These are phyloP conservation scores for Pithys albifrons DNA, from an alignment of 2,113 vertebrate species.

Conservation along the genomic window DNA sequence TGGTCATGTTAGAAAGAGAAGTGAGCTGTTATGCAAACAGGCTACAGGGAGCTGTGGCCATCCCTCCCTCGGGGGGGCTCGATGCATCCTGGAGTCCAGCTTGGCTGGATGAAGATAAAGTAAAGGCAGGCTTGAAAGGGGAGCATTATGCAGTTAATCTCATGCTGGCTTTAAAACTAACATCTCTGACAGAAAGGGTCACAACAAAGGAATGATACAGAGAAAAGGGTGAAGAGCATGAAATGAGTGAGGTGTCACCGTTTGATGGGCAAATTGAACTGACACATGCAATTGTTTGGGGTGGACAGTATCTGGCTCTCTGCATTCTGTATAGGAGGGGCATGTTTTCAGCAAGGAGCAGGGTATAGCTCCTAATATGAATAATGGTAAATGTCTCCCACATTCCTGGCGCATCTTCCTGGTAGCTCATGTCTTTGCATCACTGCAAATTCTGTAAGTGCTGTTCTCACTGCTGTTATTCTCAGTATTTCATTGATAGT, in stretches of 20 bases:
- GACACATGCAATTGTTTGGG: neutral
- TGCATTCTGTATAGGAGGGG: neutral
- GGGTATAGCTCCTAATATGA: neutral
- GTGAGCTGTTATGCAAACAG: neutral
- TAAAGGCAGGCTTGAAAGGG: constrained; percentile 25
- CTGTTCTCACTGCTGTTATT: neutral
- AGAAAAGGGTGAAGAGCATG: neutral
- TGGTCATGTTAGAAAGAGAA: neutral
- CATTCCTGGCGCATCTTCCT: neutral
- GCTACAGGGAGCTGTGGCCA: neutral
- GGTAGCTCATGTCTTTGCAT: neutral
- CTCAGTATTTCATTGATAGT: neutral
- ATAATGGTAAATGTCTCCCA: neutral
- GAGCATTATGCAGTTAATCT: neutral
- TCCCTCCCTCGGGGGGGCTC: neutral
- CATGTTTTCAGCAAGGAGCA: neutral
- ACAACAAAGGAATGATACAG: neutral
- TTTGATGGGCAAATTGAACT: neutral
- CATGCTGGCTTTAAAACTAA: constrained; percentile 18
- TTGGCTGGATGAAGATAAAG: neutral
- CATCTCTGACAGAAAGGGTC: constrained; percentile 6
- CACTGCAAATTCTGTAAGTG: neutral
- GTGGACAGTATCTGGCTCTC: neutral
- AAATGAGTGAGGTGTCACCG: neutral
- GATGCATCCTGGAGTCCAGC: neutral